Conservation (phyloP, 2,888 invertebrate species). For the Saturnia pavonia region DNA sequence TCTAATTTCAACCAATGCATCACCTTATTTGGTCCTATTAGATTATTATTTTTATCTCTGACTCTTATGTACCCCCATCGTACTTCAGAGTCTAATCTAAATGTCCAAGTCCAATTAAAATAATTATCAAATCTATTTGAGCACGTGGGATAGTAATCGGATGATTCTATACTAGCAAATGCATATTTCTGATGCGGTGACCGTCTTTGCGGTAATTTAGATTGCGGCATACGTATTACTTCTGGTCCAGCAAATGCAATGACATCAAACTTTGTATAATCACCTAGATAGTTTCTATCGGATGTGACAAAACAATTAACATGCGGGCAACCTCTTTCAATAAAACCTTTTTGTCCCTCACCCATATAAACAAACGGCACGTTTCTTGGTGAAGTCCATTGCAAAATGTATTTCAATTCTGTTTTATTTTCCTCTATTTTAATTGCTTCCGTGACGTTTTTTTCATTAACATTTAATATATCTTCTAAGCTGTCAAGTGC, state of each 20-base stretch:
- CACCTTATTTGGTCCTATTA: slow-evolving; percentile 47
- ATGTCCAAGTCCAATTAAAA: slow-evolving; percentile 74
- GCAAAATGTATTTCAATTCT: slow-evolving; percentile 47
- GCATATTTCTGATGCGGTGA: slow-evolving; percentile 58
- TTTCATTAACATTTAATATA: not conserved
- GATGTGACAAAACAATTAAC: slow-evolving; percentile 60
- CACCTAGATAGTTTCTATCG: slow-evolving; percentile 40
- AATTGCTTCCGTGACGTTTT: not conserved
- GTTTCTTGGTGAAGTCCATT: slow-evolving; percentile 45
- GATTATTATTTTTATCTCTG: slow-evolving; percentile 38
- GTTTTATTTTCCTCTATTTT: slow-evolving; percentile 11
- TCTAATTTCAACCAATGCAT: slow-evolving; percentile 50
- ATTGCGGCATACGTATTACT: slow-evolving; percentile 29
- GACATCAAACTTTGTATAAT: slow-evolving; percentile 55
- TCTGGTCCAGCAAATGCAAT: slow-evolving; percentile 58
- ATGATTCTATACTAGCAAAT: slow-evolving; percentile 60
- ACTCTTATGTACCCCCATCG: slow-evolving; percentile 58
- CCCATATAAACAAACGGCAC: slow-evolving; percentile 50
- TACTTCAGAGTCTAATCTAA: slow-evolving; percentile 56
- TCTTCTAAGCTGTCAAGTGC: not conserved
- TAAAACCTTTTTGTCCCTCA: slow-evolving; percentile 42
- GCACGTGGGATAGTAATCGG: slow-evolving; percentile 57
- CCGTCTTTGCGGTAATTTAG: slow-evolving; percentile 43
- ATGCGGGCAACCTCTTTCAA: slow-evolving; percentile 48
- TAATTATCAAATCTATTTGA: slow-evolving; percentile 44